phyloP scores from a whole-genome alignment of 2,113 vertebrate species.

The Tetrao urogallus region DNA sequence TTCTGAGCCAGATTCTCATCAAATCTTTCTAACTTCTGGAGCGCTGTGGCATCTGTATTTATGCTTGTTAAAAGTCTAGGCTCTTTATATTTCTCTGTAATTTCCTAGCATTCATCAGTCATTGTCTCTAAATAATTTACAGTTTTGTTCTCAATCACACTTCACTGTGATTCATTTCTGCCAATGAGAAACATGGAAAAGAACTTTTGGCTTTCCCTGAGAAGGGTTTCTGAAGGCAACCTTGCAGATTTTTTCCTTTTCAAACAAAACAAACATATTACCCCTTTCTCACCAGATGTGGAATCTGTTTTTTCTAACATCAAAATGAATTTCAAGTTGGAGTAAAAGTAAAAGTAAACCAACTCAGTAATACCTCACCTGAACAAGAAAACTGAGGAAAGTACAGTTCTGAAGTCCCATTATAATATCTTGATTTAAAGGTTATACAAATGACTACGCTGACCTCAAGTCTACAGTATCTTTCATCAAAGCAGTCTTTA shows the following conservation, averaged over 20 bases:
- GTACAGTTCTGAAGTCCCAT: neutral
- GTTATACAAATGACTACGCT: neutral
- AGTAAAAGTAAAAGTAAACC: neutral
- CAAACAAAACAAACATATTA: neutral
- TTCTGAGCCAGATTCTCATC: neutral
- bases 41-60: neutral
- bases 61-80: neutral
- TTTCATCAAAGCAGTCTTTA: constrained; percentile 1
- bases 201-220: neutral
- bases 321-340: neutral
- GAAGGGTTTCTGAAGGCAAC: neutral
- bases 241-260: neutral
- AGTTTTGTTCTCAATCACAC: neutral
- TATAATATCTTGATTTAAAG: neutral
- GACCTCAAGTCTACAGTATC: neutral
- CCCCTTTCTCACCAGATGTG: neutral
- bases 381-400: neutral
- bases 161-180: neutral
- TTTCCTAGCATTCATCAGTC: neutral
- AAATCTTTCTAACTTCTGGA: neutral
- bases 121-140: neutral
- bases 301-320: neutral
- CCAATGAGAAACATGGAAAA: neutral
- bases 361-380: neutral
- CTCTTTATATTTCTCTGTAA: neutral